Evolutionary conservation across 2,113 vertebrate genomes (phyloP), one percentile per base, ranked within the genome.

Genomic region (Dascyllus trimaculatus): DNA sequence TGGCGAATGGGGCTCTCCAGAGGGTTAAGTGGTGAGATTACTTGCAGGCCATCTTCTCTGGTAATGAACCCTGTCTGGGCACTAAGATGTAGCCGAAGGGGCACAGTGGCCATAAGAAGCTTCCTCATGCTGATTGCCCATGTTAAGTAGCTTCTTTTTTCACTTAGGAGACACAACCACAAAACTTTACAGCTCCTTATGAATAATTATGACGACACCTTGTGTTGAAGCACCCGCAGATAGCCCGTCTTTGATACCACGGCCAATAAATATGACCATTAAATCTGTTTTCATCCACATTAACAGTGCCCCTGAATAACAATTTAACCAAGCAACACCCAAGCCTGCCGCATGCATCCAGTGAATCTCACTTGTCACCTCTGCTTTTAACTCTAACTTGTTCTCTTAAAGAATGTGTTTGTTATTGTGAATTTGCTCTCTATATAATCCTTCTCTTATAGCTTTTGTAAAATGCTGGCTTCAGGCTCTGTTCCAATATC

Each of bases 41-140:
- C 75, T 85, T 70, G 49, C 73, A 52, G 61, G 72, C 80, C 80
- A 77, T 91, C 68, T 85, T 89, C 62, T 69, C 71, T 70, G 81
- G 78, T 87, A 91, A 92, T 89, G 80, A 92, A 81, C 81, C 87
- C 81, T 76, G 80, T 78, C 76, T 78, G 53, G 61, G 59, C 60
- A 81, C 74, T 65, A 76, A 59, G 80, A 84, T 79, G 82, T 25
- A 77, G 65, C 80, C 71, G 71, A 66, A 60, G 60, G 63, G 64
- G 25, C 49, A 46, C 72, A 53, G 76, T 18, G 4, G 49, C 53
- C 45, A 71, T 15, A 54, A 54, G 45, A 79, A 38, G 52, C 54
- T 46, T 69, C 51, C 67, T 54, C 72, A 58, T 81, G 25, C 17
- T 60, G 54, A 80, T 57, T 73, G 11, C 60, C 24, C 5, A 8